Conservation (phyloP, 2,113 vertebrate genomes). For the Vicugna pacos region DNA sequence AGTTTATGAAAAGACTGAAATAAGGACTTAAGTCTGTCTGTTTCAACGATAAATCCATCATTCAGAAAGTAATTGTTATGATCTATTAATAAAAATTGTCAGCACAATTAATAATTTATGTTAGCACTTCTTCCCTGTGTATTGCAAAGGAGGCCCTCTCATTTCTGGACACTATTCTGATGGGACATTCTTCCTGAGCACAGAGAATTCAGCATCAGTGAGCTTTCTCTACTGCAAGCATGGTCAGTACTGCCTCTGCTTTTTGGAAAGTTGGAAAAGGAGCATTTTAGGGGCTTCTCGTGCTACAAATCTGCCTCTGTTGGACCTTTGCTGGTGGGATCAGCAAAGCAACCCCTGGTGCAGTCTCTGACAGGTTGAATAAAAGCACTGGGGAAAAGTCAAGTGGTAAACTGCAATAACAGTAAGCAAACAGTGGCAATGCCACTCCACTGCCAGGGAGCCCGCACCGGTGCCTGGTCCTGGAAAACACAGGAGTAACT, state of each 20-base stretch:
- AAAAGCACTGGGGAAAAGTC: neutral
- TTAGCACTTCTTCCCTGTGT: neutral
- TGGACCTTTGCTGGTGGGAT: neutral
- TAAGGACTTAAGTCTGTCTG: neutral
- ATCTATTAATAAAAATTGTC: neutral
- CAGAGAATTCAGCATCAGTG: neutral
- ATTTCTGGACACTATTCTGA: neutral
- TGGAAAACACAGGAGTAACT: neutral
- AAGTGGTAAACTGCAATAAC: slow-evolving; percentile 31
- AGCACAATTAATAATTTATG: neutral
- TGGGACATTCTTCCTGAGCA: neutral
- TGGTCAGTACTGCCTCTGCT: neutral
- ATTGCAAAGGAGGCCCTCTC: neutral
- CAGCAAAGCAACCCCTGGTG: neutral
- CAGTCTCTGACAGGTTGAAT: slow-evolving; percentile 31
- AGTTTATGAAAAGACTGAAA: neutral
- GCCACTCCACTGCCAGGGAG: neutral
- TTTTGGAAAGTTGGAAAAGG: neutral
- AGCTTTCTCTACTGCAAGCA: neutral
- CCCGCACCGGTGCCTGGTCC: neutral
- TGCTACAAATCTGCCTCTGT: slow-evolving; percentile 21
- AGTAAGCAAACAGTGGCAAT: slow-evolving; percentile 43
- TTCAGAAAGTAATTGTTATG: slow-evolving; percentile 67
- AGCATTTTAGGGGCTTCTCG: neutral
- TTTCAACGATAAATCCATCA: neutral